These are phyloP conservation scores for Hesperia comma DNA, from an alignment of 2,888 invertebrate genomes.

Conservation along the genomic window DNA sequence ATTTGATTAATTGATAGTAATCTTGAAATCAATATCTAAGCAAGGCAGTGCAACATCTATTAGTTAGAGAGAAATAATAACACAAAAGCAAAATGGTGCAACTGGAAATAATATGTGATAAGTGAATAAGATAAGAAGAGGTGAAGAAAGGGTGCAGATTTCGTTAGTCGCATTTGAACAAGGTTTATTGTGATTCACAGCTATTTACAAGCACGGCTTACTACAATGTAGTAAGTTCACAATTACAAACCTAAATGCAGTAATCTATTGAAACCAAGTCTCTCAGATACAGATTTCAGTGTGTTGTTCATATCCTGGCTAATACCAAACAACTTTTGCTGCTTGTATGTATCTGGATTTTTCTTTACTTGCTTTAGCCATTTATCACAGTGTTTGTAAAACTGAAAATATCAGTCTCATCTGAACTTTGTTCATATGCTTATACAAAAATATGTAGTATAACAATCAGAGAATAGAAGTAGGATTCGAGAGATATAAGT, in stretches of 20 bases:
- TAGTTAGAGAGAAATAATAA: not conserved
- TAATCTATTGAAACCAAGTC: constrained; percentile 83
- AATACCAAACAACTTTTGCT: constrained; percentile 81
- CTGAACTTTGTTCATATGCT: constrained; percentile 37
- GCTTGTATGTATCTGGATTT: constrained; percentile 85
- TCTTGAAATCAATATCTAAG: not conserved
- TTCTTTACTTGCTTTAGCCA: constrained; percentile 88
- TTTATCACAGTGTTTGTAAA: constrained; percentile 89
- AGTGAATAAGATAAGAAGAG: constrained; percentile 2
- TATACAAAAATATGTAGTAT: not conserved
- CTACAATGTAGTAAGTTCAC: constrained; percentile 10
- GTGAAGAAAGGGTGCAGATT: constrained; percentile 4
- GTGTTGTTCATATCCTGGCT: constrained; percentile 83
- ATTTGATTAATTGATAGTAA: too few species aligned
- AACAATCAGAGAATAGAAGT: constrained; percentile 2
- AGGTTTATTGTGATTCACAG: constrained; percentile 33
- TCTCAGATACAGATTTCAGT: constrained; percentile 83
- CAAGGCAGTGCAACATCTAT: not conserved
- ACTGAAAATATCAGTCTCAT: constrained; percentile 81
- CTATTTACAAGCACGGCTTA: constrained; percentile 52
- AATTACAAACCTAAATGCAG: constrained; percentile 78
- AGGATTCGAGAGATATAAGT: not conserved
- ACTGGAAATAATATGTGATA: not conserved
- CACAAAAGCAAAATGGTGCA: constrained; percentile 6
- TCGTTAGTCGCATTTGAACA: constrained; percentile 31